Evolutionary conservation across 35 echinoderm and acorn worm genomes (phyloP), one percentile per base, ranked within the genome.

Genomic region (Acanthaster planci): DNA sequence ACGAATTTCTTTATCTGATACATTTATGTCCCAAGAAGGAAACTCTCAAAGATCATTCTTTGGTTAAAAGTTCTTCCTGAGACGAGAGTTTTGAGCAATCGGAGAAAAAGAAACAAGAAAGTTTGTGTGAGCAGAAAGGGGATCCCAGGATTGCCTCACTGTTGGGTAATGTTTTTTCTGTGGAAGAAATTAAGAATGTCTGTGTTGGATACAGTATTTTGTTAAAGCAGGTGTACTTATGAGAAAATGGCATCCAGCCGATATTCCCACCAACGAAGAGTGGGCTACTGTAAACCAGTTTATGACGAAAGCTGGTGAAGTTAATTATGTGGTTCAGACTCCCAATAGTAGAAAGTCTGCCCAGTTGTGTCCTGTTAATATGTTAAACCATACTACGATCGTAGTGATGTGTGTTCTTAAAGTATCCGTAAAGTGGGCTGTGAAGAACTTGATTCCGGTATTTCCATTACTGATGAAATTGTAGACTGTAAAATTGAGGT

Each of bases 161-260:
- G 29, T n/a, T 31, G 17, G 30, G 79, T 52, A 58, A 36, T 18
- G 76, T 76, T 15, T 14, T 44, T 4, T 29, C 89, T 38, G 82
- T 78, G 42, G 76, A 78, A 35, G 83, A 91, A 37, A 39, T 40
- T 19, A 19, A 52, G 18, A 39, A 76, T 77, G 29, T 78, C 51
- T 31, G 18, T 17, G 52, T 19, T 35, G 37, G 81, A 39, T 90
- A 76, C 75, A n/a, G n/a, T n/a, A n/a, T n/a, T 90, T 84, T 42
- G n/a, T 42, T 8, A 90, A 90, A 35, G 22, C 36, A 16, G 81
- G 37, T 29, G 40, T 92, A 36, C 51, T 93, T 8, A 93, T 93
- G 91, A 84, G 76, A 67, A 93, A 93, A 80, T 89, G 86, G 86
- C 47, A 76, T 21, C 90, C 90, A 35, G 80, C 86, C 47, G 29